A percentile compares a stretch with the other conserved stretches of the same genome.
These are phyloP conservation scores for Lysandra coridon DNA, from an alignment of 2,888 invertebrate species.

Conservation along the genomic window DNA sequence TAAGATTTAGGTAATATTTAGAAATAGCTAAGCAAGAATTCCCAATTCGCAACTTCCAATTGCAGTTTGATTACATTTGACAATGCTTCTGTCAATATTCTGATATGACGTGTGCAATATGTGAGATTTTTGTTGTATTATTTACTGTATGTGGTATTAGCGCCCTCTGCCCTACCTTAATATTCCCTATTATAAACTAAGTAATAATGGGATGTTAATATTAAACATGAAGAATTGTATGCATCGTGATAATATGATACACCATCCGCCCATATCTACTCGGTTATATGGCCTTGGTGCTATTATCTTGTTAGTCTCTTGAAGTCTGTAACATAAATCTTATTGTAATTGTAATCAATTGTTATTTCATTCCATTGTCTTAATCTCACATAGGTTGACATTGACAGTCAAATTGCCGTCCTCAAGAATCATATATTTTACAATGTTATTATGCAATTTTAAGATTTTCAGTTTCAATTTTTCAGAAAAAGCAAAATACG, in stretches of 20 bases:
- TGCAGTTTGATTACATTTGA: too few species aligned
- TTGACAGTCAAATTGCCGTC: not conserved
- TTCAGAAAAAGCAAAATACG: not conserved
- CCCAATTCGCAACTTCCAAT: too few species aligned
- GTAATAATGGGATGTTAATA: not conserved
- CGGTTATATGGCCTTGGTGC: conserved; percentile 9
- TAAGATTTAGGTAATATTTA: too few species aligned
- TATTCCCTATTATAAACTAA: not conserved
- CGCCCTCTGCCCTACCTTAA: too few species aligned
- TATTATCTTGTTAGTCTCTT: conserved; percentile 23
- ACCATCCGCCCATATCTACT: conserved; percentile 12
- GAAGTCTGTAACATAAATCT: conserved; percentile 28
- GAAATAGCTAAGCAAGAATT: too few species aligned
- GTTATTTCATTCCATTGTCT: conserved; percentile 20
- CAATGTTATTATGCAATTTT: not conserved
- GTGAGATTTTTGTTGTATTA: too few species aligned
- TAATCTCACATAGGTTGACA: not conserved
- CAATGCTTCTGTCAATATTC: too few species aligned
- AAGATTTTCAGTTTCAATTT: not conserved
- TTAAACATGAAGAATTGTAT: not conserved
- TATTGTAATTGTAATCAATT: conserved; percentile 15
- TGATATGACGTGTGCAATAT: too few species aligned
- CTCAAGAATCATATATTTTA: not conserved
- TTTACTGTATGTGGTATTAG: too few species aligned
- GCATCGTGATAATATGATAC: not conserved